Percentiles rank a stretch among this genome's conserved stretches.
Evolutionary conservation across 2,113 vertebrate genomes (phyloP).

Genomic region (Heterochromis multidens): DNA sequence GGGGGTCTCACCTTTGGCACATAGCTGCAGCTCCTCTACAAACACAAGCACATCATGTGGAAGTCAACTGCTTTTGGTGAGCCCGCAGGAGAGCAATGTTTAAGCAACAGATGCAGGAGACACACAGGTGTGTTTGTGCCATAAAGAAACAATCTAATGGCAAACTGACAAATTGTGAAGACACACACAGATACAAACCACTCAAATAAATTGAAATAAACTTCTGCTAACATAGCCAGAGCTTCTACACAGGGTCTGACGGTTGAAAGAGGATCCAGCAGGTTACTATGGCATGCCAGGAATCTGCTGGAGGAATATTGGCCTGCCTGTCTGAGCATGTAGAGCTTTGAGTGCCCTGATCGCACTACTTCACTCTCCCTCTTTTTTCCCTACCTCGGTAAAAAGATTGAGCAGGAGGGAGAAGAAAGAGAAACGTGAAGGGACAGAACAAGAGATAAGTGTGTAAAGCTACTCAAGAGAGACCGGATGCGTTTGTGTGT

Average conservation of each 20-base stretch:
- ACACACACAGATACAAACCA: neutral
- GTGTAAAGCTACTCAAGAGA: conserved; percentile 43
- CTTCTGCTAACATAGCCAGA: neutral
- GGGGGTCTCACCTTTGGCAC: conserved; percentile 8
- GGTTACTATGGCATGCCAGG: conserved; percentile 80
- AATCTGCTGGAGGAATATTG: conserved; percentile 73
- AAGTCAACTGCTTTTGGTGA: conserved; percentile 15
- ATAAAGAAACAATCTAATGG: neutral
- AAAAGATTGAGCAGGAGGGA: conserved; percentile 33
- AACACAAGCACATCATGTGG: conserved; percentile 26
- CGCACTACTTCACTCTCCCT: conserved; percentile 35
- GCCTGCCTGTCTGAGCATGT: conserved; percentile 75
- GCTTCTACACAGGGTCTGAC: conserved; percentile 17
- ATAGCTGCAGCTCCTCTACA: conserved; percentile 19
- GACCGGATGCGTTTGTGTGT: conserved; percentile 29
- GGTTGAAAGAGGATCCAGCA: conserved; percentile 65
- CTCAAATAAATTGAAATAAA: neutral
- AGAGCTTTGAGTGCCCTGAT: conserved; percentile 46
- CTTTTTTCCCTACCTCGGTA: conserved; percentile 22
- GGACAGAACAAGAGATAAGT: conserved; percentile 47
- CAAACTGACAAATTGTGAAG: neutral
- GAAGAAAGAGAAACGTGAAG: neutral
- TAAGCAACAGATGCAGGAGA: neutral
- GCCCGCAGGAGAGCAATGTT: neutral
- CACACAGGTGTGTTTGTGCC: neutral